Evolutionary conservation across 2,888 invertebrate genomes (phyloP), one percentile per base, ranked within the genome.

Genomic region (Nasonovia ribisnigri): DNA sequence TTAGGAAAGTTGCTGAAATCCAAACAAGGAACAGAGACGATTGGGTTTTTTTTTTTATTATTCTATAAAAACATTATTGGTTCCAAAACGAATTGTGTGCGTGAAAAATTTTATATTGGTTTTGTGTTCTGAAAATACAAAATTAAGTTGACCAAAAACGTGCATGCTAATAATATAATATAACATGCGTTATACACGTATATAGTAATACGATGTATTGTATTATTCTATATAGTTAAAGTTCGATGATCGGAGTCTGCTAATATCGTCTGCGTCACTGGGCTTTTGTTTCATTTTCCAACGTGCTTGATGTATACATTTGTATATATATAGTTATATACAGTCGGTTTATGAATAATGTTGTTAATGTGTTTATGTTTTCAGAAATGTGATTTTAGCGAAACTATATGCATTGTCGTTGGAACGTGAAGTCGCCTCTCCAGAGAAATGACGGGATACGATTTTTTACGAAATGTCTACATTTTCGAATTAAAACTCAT

Each of bases 401-500:
- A 84, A 84, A 84, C 54, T 26, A 51, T 77, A 36, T 43, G 42
- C 51, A 54, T 91, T 84, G 84, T 54, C 54, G 46, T n/a, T 51
- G 84, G 84, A 51, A 51, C 91, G 84, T n/a, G 84, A 86, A 91
- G 57, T 57, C n/a, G 46, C 54, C 91, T 84, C 91, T 91, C 91
- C 84, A 91, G 91, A 86, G 91, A 86, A 86, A 86, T 86, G 54
- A 91, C 29, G 54, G 84, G 26, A 42, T 51, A 90, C 77, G 43
- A 26, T 51, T 84, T 77, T 89, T 90, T 57, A 57, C 77, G 67
- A 77, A 92, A 77, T 77, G 88, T 88, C 88, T 88, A 88, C 67
- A 88, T 92, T 88, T 92, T 51, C 42, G 84, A 88, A 92, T 92
- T 92, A 92, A 88, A 88, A 92, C 20, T 60, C 48, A 88, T 92